These are phyloP conservation scores for Rosalia funebris DNA, from an alignment of 2,888 invertebrate genomes.

Conservation along the genomic window DNA sequence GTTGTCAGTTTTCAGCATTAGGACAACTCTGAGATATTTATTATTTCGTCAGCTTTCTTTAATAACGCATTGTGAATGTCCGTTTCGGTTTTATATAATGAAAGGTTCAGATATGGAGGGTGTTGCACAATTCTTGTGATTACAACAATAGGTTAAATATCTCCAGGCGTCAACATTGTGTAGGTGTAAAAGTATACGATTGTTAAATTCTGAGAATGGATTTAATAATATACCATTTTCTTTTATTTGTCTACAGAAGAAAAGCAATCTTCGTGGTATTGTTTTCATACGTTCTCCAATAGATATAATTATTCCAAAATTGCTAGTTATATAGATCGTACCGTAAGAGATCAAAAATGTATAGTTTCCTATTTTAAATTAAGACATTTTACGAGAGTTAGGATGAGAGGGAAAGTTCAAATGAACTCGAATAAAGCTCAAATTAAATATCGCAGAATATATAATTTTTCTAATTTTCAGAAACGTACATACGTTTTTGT, in stretches of 20 bases:
- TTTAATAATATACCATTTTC: slow-evolving; percentile 48
- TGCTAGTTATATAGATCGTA: no score
- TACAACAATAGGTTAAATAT: slow-evolving; percentile 59
- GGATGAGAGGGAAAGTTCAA: no score
- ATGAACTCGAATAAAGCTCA: no score
- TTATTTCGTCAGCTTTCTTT: slow-evolving; percentile 26
- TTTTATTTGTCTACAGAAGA: slow-evolving; percentile 34
- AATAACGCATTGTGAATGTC: slow-evolving; percentile 38
- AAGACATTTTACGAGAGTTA: no score
- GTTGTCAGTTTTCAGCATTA: background rate
- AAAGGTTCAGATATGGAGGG: slow-evolving; percentile 48
- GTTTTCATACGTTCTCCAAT: slow-evolving; percentile 19
- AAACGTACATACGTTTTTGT: no score
- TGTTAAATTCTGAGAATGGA: slow-evolving; percentile 53
- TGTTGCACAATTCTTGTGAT: slow-evolving; percentile 54
- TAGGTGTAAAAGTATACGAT: slow-evolving; percentile 56
- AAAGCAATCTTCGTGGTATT: slow-evolving; percentile 34
- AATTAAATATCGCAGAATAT: no score
- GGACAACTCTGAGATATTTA: slow-evolving; percentile 23
- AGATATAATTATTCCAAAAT: no score
- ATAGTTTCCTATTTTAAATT: no score
- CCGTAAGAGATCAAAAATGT: no score
- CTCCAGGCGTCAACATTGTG: slow-evolving; percentile 54
- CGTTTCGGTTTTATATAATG: slow-evolving; percentile 44
- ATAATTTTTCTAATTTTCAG: no score